Evolutionary conservation across 2,797 vertebrate genomes (phyloP).

Genomic region (Psittacula derbiana): DNA sequence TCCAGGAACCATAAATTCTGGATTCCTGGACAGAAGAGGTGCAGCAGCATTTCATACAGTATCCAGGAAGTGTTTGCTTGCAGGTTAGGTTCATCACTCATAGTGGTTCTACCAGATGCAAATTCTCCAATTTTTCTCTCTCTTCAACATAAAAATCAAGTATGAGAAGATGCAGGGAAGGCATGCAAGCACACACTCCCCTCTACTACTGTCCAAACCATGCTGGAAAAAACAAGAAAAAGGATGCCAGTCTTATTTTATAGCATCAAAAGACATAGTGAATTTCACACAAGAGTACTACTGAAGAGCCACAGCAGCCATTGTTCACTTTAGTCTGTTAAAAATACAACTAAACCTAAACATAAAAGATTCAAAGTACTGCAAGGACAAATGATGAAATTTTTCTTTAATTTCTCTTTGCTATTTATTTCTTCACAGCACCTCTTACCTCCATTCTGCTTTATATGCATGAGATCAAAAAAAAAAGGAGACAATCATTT

Average conservation of each 20-base stretch:
- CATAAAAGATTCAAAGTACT: not conserved
- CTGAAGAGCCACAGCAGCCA: not conserved
- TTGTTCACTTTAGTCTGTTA: not conserved
- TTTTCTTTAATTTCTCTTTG: not conserved
- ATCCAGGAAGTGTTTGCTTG: not conserved
- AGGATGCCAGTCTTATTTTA: not conserved
- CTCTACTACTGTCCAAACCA: not conserved
- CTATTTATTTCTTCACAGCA: not conserved
- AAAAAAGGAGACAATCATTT: not conserved
- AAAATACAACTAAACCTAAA: not conserved
- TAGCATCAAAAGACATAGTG: not conserved
- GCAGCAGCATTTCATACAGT: not conserved
- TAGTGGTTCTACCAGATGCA: not conserved
- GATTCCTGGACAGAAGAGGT: not conserved
- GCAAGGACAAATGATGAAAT: not conserved
- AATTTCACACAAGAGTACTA: not conserved
- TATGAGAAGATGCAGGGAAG: not conserved
- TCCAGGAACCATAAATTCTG: not conserved
- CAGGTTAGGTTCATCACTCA: not conserved
- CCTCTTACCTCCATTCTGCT: not conserved
- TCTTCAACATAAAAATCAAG: not conserved
- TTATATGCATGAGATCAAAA: not conserved
- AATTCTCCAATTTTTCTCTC: not conserved
- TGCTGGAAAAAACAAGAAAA: not conserved
- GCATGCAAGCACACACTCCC: not conserved